These are phyloP conservation scores for Eretmodus cyanostictus DNA, from an alignment of 2,113 vertebrate species.

Conservation along the genomic window DNA sequence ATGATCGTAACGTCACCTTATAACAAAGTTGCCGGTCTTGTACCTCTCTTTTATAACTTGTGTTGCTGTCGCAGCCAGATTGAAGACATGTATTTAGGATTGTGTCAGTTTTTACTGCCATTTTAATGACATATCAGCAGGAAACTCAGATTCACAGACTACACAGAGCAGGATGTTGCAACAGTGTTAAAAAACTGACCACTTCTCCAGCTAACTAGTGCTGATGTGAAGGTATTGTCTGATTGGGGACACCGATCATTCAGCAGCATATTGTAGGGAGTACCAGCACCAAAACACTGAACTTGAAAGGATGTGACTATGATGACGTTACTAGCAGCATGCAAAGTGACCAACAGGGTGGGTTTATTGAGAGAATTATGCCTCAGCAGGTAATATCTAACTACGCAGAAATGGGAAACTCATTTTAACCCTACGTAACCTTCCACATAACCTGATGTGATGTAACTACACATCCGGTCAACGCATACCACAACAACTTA, in stretches of 20 bases:
- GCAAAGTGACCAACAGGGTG: background rate
- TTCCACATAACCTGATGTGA: background rate
- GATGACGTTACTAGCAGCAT: background rate
- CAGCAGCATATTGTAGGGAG: background rate
- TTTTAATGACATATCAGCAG: background rate
- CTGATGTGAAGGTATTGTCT: background rate
- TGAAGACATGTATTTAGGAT: background rate
- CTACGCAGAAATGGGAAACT: background rate
- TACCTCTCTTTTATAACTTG: background rate
- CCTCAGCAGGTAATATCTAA: background rate
- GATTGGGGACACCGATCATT: background rate
- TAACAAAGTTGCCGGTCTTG: background rate
- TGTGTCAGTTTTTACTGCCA: background rate
- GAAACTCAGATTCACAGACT: background rate
- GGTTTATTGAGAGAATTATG: background rate
- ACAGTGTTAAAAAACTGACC: background rate
- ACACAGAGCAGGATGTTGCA: background rate
- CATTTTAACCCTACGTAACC: background rate
- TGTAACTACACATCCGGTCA: background rate
- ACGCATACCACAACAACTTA: background rate
- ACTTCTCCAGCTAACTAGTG: background rate
- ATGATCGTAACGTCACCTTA: background rate
- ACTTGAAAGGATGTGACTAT: background rate
- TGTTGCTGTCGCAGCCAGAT: background rate
- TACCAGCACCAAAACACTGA: background rate